Conservation (phyloP, 92 coral and sea anemone species). For the Epizoanthus ramosus region DNA sequence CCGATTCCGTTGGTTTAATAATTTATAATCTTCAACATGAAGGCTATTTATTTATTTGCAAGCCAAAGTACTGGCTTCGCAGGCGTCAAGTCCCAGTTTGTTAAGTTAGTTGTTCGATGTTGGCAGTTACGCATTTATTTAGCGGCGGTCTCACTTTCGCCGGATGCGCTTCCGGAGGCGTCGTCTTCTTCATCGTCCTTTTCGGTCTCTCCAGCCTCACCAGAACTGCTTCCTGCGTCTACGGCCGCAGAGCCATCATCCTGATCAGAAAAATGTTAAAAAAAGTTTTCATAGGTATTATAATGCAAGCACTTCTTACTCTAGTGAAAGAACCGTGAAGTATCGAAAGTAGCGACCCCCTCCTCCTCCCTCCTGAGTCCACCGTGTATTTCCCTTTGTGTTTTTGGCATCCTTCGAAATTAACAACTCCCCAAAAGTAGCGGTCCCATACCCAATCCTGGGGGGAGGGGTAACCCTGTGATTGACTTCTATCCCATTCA, state of each 20-base stretch:
- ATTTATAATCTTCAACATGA: conserved; percentile 7
- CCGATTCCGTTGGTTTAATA: not conserved
- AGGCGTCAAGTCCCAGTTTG: conserved; percentile 4
- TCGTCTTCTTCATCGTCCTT: conserved; percentile 32
- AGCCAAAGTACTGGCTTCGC: not conserved
- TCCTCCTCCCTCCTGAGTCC: too few species aligned
- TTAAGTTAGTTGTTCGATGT: not conserved
- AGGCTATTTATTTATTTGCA: not conserved
- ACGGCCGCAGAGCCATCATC: conserved; percentile 28
- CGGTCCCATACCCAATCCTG: too few species aligned
- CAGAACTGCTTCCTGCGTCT: conserved; percentile 41
- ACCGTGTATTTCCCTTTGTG: too few species aligned
- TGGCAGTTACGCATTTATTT: not conserved
- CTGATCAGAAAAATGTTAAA: not conserved
- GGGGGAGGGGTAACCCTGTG: too few species aligned
- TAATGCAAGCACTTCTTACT: too few species aligned
- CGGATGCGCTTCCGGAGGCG: conserved; percentile 38
- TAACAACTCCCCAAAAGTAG: too few species aligned
- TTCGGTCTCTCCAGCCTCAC: conserved; percentile 27
- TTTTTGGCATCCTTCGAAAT: too few species aligned
- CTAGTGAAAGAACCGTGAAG: too few species aligned
- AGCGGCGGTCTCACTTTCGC: conserved; percentile 32
- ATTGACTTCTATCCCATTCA: too few species aligned
- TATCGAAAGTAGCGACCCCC: too few species aligned
- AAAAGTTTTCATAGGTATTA: too few species aligned